Conservation (phyloP, 2,888 invertebrate genomes). For the Steinernema carpocapsae region DNA sequence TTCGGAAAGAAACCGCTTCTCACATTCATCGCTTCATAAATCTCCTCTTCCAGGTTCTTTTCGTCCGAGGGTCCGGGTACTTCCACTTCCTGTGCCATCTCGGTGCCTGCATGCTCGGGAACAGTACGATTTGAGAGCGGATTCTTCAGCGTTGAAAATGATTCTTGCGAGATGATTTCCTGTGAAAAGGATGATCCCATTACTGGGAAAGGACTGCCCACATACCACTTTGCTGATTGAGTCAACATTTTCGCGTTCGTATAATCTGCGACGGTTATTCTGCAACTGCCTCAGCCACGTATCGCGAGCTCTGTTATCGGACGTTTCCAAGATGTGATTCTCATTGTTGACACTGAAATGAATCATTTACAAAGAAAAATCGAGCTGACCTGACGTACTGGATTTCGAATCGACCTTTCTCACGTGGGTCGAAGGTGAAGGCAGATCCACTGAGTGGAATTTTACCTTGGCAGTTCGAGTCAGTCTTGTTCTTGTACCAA, state of each 20-base stretch:
- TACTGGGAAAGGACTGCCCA: background rate
- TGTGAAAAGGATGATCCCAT: background rate
- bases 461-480: slow-evolving; percentile 59
- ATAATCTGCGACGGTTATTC: slow-evolving; percentile 4
- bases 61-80: slow-evolving; percentile 16
- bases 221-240: slow-evolving; percentile 37
- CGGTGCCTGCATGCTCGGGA: slow-evolving; percentile 8
- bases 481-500: slow-evolving; percentile 61
- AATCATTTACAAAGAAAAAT: background rate
- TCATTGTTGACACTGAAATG: slow-evolving; percentile 54
- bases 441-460: slow-evolving; percentile 61
- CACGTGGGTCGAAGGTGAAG: slow-evolving; percentile 62
- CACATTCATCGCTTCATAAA: background rate
- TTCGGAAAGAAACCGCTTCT: background rate
- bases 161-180: slow-evolving; percentile 38
- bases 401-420: slow-evolving; percentile 63
- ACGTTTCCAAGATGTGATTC: slow-evolving; percentile 56
- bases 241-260: slow-evolving; percentile 39
- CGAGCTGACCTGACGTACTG: slow-evolving; percentile 46
- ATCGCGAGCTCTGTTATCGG: slow-evolving; percentile 53
- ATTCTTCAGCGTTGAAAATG: slow-evolving; percentile 33
- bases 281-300: slow-evolving; percentile 62
- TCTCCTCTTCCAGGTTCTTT: slow-evolving; percentile 32
- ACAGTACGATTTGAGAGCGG: background rate
- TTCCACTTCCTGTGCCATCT: slow-evolving; percentile 18